A percentile compares a stretch with the other conserved stretches of the same genome.
phyloP scores from a whole-genome alignment of 2,113 vertebrate species.

The Bubo bubo region DNA sequence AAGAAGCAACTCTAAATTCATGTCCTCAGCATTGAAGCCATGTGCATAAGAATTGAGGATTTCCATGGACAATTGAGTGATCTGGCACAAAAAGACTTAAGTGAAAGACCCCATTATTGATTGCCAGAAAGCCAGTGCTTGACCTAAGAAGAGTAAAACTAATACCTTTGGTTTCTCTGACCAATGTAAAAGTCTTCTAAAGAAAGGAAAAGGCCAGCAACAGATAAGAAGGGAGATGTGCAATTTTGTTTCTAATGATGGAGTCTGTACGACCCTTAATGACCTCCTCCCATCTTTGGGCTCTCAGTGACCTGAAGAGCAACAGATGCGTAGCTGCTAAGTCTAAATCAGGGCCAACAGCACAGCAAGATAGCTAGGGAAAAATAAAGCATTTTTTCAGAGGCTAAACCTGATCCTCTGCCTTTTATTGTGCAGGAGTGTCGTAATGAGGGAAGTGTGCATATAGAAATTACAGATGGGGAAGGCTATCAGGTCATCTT shows the following conservation, averaged over 20 bases:
- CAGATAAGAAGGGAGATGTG: not conserved
- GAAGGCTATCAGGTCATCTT: slow-evolving; percentile 49
- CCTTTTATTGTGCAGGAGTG: slow-evolving; percentile 52
- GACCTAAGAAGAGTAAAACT: not conserved
- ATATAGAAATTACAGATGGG: slow-evolving; percentile 38
- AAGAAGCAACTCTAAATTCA: not conserved
- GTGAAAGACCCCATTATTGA: not conserved
- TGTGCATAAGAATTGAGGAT: not conserved
- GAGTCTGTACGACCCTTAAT: not conserved
- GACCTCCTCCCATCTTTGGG: not conserved
- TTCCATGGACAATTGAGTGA: not conserved
- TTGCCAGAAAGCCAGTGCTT: not conserved
- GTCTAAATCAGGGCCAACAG: slow-evolving; percentile 33
- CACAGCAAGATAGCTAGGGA: not conserved
- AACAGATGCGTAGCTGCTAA: not conserved
- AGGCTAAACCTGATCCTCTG: slow-evolving; percentile 9
- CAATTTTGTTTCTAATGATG: slow-evolving; percentile 49
- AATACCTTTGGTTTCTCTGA: not conserved
- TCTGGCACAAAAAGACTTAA: not conserved
- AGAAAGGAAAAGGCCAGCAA: not conserved
- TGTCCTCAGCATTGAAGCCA: not conserved
- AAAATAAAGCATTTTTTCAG: slow-evolving; percentile 16
- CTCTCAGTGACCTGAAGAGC: not conserved
- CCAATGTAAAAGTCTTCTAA: not conserved
- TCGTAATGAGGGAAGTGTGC: slow-evolving; percentile 45